Evolutionary conservation across 2,113 vertebrate genomes (phyloP).

Genomic region (Eurypyga helias): DNA sequence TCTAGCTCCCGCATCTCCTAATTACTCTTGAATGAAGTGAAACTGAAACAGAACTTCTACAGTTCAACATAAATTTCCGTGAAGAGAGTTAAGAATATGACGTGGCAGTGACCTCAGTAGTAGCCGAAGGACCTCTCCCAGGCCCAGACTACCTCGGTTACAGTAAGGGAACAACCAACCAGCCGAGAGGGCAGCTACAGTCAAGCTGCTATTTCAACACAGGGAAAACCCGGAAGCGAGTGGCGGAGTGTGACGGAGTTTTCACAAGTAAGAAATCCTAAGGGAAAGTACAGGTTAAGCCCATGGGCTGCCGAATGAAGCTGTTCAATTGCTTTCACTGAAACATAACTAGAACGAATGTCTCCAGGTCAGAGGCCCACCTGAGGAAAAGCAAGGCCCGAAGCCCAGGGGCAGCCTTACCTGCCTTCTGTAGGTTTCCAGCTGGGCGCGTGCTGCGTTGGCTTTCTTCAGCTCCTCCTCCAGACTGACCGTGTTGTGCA

Average conservation of each 20-base stretch:
- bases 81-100: background rate
- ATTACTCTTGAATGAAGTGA: background rate
- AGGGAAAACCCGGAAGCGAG: background rate
- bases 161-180: background rate
- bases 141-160: background rate
- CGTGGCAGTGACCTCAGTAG: background rate
- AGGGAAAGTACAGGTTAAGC: background rate
- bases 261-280: background rate
- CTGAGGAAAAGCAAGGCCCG: background rate
- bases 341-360: background rate
- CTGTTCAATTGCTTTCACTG: background rate
- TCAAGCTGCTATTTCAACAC: background rate
- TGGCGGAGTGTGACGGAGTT: background rate
- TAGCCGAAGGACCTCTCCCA: background rate
- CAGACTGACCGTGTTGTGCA: slow-evolving; percentile 95
- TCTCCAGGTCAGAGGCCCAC: background rate
- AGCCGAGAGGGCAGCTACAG: background rate
- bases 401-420: slow-evolving; percentile 53
- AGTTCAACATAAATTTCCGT: background rate
- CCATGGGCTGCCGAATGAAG: background rate
- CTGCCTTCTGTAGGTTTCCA: slow-evolving; percentile 95
- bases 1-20: background rate
- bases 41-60: background rate
- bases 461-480: slow-evolving; percentile 97
- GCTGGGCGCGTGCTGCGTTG: slow-evolving; percentile 90